Percentiles rank a stretch among this genome's conserved stretches.
phyloP scores from a whole-genome alignment of 2,888 invertebrate species.

The Eumacrocentrus americanus region DNA sequence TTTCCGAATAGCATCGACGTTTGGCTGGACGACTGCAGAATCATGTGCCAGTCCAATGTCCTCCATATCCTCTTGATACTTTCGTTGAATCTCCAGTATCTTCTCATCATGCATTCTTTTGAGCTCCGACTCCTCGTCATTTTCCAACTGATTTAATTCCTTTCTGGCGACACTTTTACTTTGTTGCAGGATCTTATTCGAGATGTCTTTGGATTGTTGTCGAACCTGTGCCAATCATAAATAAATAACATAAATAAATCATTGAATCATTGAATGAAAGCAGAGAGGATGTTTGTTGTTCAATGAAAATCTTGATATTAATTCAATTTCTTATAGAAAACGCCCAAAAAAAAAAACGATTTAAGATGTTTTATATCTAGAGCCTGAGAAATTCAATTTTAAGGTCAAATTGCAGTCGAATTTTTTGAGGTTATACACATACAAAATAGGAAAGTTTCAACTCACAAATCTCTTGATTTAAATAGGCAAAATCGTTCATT shows the following conservation, averaged over 20 bases:
- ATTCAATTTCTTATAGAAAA: too few species aligned
- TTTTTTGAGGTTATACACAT: slow-evolving; percentile 13
- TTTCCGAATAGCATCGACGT: slow-evolving; percentile 51
- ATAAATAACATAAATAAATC: too few species aligned
- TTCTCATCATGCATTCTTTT: slow-evolving; percentile 64
- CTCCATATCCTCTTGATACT: slow-evolving; percentile 63
- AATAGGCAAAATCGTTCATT: too few species aligned
- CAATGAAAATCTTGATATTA: too few species aligned
- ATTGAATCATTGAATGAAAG: too few species aligned
- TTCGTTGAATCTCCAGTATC: slow-evolving; percentile 63
- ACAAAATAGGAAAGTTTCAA: too few species aligned
- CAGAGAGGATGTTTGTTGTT: too few species aligned
- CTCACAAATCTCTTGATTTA: too few species aligned
- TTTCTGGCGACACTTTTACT: slow-evolving; percentile 64
- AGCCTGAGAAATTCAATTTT: too few species aligned
- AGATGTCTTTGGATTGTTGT: slow-evolving; percentile 69
- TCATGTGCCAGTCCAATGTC: slow-evolving; percentile 64
- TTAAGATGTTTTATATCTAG: too few species aligned
- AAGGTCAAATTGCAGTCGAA: too few species aligned
- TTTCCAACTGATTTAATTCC: slow-evolving; percentile 63
- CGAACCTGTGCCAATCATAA: slow-evolving; percentile 62
- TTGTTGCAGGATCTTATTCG: slow-evolving; percentile 65
- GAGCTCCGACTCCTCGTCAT: slow-evolving; percentile 63
- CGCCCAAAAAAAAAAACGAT: too few species aligned
- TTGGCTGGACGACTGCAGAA: slow-evolving; percentile 59